Evolutionary conservation across 2,113 vertebrate species (phyloP), one percentile per base, ranked within the genome.

Genomic region (Menura novaehollandiae): DNA sequence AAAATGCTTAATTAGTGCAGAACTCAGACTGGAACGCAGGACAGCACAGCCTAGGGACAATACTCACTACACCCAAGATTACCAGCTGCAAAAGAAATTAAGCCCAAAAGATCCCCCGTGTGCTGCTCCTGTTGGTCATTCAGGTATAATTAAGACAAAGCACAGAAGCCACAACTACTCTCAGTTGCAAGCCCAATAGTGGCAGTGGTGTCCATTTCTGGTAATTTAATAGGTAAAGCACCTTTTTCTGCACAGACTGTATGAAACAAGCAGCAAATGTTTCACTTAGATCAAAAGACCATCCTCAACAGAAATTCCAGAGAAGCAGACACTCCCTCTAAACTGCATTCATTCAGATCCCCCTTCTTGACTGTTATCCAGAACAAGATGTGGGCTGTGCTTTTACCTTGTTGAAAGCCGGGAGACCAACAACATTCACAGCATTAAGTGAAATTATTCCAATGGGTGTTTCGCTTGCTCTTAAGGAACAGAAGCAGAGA

Each of bases 391-490:
- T 4, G 16, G 4, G 18, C 32, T 63, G 6, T 14, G 16, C 9
- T 7, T 73, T 60, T 41, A 24, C 13, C 39, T 64, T 23, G 10
- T 28, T 33, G 59, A 8, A 82, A 63, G 43, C 7, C 59, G 6
- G 19, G 49, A 77, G 21, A 53, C 6, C 52, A 67, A 11, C 2
- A 68, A 51, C 8, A 37, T 0, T 18, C 14, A 13, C 56, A 63
- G 20, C 23, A 9, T 9, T 28, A 27, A 74, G 33, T 15, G 24
- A 10, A 32, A 7, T 49, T 74, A 85, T 82, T 44, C 17, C 26
- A 59, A 0, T 0, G 5, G 12, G 11, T 2, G 0, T 33, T 73
- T 79, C 1, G 1, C 28, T 67, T 62, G 7, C 9, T 63, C 14
- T 75, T 67, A 24, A 85, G 56, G 12, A 72, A 30, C 4, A 11